Conservation (phyloP, 2,797 vertebrate species). For the Diplodus sargus region DNA sequence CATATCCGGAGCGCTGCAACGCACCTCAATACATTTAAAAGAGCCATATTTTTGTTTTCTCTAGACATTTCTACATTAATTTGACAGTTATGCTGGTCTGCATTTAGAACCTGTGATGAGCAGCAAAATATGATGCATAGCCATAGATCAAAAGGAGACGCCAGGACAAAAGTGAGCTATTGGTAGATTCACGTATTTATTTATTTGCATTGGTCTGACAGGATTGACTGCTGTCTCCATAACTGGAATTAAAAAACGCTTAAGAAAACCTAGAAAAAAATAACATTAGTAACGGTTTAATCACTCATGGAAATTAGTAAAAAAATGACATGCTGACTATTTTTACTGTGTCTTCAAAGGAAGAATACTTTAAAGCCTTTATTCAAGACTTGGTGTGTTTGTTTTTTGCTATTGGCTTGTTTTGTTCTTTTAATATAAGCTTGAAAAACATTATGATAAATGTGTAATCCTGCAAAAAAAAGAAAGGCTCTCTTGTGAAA, state of each 20-base stretch:
- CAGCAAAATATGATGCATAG: not conserved
- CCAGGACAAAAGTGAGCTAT: not conserved
- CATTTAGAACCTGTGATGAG: not conserved
- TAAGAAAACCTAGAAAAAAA: too few relatives aligned
- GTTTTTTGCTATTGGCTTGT: not conserved
- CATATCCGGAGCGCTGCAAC: too few relatives aligned
- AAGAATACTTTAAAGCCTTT: not conserved
- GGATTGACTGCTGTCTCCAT: not conserved
- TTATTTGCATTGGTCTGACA: not conserved
- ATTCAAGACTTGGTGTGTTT: not conserved
- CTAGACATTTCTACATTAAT: not conserved
- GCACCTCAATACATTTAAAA: not conserved
- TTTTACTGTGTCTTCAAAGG: not conserved
- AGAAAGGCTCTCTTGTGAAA: not conserved
- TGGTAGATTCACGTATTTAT: not conserved
- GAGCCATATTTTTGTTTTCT: not conserved
- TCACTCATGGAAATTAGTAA: not conserved
- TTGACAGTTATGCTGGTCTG: not conserved
- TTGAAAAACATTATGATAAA: not conserved
- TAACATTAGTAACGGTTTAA: not conserved
- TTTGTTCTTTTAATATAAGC: too few relatives aligned
- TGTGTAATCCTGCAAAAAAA: not conserved
- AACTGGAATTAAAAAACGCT: too few relatives aligned
- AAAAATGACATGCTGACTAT: not conserved
- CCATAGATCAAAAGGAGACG: not conserved